Conservation (phyloP, 2,113 vertebrate genomes). For the Grammomys dolichurus region DNA sequence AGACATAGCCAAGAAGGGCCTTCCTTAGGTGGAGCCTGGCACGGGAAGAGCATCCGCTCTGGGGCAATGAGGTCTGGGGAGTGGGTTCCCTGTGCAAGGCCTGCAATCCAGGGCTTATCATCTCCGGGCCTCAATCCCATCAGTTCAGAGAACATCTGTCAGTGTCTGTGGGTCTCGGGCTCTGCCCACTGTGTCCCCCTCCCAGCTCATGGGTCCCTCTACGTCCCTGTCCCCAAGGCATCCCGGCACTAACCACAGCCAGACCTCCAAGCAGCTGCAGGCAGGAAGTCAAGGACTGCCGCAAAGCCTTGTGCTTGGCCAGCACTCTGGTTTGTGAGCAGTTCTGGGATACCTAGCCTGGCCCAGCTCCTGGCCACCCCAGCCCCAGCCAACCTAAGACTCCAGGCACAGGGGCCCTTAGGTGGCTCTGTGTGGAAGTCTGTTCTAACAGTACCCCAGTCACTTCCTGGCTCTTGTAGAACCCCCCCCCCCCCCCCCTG, state of each 20-base stretch:
- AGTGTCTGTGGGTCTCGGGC: background rate
- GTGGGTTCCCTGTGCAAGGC: background rate
- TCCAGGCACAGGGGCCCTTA: background rate
- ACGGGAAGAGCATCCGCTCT: fast-evolving
- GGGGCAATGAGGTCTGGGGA: too few species aligned
- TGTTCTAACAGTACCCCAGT: background rate
- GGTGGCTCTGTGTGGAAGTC: background rate
- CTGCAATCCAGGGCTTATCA: background rate
- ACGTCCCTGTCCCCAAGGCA: background rate
- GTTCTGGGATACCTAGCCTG: slow-evolving; percentile 10
- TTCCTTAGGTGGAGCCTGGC: fast-evolving
- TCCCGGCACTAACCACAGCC: background rate
- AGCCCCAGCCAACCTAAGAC: slow-evolving; percentile 6
- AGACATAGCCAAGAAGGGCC: background rate
- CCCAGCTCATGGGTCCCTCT: background rate
- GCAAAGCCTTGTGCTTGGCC: background rate
- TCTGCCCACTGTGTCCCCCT: background rate
- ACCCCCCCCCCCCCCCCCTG: background rate
- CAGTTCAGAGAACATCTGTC: background rate
- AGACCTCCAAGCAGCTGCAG: background rate
- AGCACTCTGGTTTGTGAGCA: background rate
- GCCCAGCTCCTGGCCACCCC: background rate
- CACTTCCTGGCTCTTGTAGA: background rate
- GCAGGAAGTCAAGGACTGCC: background rate
- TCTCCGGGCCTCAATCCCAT: slow-evolving; percentile 69